phyloP scores from a whole-genome alignment of 2,113 vertebrate species.

The Channa maculata region DNA sequence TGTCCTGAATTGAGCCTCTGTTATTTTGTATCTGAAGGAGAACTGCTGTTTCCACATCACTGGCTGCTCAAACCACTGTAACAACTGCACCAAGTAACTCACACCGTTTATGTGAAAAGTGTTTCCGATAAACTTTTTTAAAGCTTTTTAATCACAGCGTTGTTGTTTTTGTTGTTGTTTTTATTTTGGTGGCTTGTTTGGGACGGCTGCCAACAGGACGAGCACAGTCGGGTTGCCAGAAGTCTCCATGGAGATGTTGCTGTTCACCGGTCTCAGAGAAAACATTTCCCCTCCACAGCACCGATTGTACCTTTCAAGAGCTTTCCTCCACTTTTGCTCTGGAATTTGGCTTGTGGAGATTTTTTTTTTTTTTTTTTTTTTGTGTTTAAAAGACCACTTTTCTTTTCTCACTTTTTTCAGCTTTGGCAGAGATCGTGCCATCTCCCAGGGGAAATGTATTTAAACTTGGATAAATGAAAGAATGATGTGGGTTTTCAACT shows the following conservation, averaged over 20 bases:
- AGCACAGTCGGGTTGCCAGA: slow-evolving; percentile 40
- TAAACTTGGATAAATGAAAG: background rate
- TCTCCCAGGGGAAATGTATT: background rate
- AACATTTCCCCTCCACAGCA: slow-evolving; percentile 56
- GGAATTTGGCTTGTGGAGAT: slow-evolving; percentile 23
- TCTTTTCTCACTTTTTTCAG: background rate
- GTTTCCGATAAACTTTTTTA: too few species aligned
- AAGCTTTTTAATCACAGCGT: too few species aligned
- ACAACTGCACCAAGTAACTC: too few species aligned
- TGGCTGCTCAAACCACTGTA: too few species aligned
- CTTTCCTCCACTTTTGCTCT: slow-evolving; percentile 31
- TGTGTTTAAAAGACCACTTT: background rate
- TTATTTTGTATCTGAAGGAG: too few species aligned
- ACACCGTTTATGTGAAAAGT: too few species aligned
- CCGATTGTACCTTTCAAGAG: slow-evolving; percentile 54
- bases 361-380: background rate
- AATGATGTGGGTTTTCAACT: background rate
- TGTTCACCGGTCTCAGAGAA: slow-evolving; percentile 49
- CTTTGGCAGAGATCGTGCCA: background rate
- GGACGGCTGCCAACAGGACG: slow-evolving; percentile 35
- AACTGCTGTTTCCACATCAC: too few species aligned
- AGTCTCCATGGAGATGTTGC: slow-evolving; percentile 72
- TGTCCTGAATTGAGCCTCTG: too few species aligned
- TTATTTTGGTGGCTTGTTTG: slow-evolving; percentile 21
- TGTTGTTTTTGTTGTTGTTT: slow-evolving; percentile 7